These are phyloP conservation scores for Cyphomyrus plagiostoma DNA, from an alignment of 2,113 vertebrate species.

Conservation along the genomic window DNA sequence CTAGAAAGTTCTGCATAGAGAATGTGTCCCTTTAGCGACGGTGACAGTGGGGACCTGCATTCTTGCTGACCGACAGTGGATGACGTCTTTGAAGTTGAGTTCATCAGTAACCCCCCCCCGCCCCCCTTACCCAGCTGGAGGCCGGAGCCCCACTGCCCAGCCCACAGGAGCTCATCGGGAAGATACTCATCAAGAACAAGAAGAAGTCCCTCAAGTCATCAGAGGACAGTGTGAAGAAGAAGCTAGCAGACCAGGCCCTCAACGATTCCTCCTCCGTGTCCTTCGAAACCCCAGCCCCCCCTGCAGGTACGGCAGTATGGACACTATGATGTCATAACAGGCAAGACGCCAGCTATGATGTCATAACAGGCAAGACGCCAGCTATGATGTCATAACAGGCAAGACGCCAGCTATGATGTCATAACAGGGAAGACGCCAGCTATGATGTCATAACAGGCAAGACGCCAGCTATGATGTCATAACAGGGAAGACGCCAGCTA, in stretches of 20 bases:
- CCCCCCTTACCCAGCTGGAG: conserved; percentile 68
- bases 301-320: conserved; percentile 67
- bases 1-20: neutral
- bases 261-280: conserved; percentile 89
- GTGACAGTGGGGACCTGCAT: neutral
- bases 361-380: no score
- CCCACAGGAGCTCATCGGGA: conserved; percentile 89
- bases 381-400: no score
- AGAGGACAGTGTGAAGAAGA: conserved; percentile 84
- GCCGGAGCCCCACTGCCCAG: conserved; percentile 81
- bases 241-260: conserved; percentile 82
- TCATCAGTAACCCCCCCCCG: neutral
- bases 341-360: neutral
- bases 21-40: neutral
- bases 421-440: no score
- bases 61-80: neutral
- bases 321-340: neutral
- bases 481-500: no score
- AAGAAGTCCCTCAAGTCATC: conserved; percentile 87
- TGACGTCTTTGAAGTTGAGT: neutral
- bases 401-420: no score
- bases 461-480: no score
- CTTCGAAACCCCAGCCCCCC: conserved; percentile 88
- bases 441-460: no score
- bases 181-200: conserved; percentile 97